Percentiles rank a stretch among this genome's conserved stretches.
phyloP scores from a whole-genome alignment of 2,113 vertebrate species.

The Aviceda subcristata region DNA sequence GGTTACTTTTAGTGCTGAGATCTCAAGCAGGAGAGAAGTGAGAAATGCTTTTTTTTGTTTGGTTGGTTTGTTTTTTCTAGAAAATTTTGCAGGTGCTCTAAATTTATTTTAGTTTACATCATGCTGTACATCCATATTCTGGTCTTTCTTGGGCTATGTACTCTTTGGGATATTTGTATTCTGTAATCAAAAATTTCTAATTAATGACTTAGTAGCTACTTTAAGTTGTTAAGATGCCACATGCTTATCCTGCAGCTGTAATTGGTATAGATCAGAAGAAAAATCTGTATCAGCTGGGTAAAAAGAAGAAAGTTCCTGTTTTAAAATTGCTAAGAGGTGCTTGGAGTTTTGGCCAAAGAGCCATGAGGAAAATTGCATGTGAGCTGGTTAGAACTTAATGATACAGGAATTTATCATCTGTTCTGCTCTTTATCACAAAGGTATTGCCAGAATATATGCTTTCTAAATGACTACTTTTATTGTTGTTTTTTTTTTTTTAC shows the following conservation, averaged over 20 bases:
- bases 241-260: background rate
- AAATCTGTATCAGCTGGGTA: background rate
- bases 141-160: background rate
- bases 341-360: background rate
- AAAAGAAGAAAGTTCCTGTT: background rate
- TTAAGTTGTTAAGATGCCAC: background rate
- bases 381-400: background rate
- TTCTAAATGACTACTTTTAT: background rate
- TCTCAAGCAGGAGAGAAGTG: background rate
- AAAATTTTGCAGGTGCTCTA: background rate
- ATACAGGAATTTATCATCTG: background rate
- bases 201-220: background rate
- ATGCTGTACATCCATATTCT: background rate
- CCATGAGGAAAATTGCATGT: background rate
- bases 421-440: background rate
- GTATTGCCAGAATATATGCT: background rate
- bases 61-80: background rate
- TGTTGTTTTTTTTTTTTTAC: background rate
- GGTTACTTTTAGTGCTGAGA: background rate
- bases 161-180: background rate
- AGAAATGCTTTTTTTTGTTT: background rate
- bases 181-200: background rate
- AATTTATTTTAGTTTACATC: background rate
- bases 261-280: background rate
- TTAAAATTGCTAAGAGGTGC: background rate